Evolutionary conservation across 1,140 invertebrate genomes (phyloP), one percentile per base, ranked within the genome.

Genomic region (Ruditapes philippinarum): DNA sequence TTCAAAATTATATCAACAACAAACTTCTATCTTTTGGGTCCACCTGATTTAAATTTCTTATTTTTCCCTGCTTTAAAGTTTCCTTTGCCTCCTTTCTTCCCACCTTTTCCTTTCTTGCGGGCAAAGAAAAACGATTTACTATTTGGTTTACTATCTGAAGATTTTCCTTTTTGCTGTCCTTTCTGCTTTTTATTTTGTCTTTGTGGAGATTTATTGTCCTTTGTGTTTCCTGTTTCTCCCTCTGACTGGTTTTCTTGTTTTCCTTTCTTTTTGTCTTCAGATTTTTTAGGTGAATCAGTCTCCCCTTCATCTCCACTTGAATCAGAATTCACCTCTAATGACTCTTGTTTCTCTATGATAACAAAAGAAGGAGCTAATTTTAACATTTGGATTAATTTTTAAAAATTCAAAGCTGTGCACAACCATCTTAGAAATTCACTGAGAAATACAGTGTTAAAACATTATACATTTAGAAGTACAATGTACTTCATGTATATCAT

Each of bases 41-140:
- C 74, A 31, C 51, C 80, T 25, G 82, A 81, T 60, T 91, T 90
- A 60, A 91, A 92, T 81, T 91, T 89, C 68, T 92, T 91, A 25
- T 89, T 89, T 49, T 91, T 83, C 76, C 90, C 91, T 33, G 88
- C 73, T 90, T 90, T 92, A 49, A 91, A 91, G 12, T 80, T 73
- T 36, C 12, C 5, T 65, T 91, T 88, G 22, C 89, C 88, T 49
- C 65, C 70, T 62, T 62, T 79, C 49, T 82, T 74, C 36, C 80
- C 87, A 22, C 54, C 78, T 73, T 78, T 80, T 51, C 84, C 88
- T 62, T 92, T 89, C 65, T 85, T 89, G 54, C 51, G 19, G 38
- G 51, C 57, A 60, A 60, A 54, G 51, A 60, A 78, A 51, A 51
- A 54, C 1, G 74, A 78, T 49, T 78, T 51, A n/a, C 31, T 45